phyloP scores from a whole-genome alignment of 2,888 invertebrate genomes.

The Patella caerulea region DNA sequence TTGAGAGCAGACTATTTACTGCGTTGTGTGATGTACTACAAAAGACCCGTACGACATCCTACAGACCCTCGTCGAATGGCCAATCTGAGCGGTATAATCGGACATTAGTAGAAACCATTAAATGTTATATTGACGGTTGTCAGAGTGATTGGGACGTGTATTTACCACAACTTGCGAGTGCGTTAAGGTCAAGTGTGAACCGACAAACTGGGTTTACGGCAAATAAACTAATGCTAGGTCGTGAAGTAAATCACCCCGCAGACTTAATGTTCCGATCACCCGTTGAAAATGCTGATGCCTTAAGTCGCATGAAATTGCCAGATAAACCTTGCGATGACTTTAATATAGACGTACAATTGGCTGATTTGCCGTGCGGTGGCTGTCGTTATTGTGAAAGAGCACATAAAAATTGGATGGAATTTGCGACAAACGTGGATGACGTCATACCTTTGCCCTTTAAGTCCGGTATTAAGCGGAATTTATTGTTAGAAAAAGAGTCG shows the following conservation, averaged over 20 bases:
- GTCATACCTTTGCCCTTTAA: too few species aligned
- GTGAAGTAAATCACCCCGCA: constrained; percentile 17
- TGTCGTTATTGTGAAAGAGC: too few species aligned
- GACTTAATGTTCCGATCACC: too few species aligned
- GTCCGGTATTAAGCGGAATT: too few species aligned
- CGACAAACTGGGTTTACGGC: constrained; percentile 31
- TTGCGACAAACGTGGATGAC: too few species aligned
- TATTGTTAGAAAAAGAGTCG: too few species aligned
- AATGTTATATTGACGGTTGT: neutral
- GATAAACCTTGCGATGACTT: neutral
- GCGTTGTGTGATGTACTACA: neutral
- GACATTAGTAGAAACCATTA: constrained; percentile 1
- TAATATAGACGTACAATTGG: neutral
- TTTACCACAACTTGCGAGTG: constrained; percentile 29
- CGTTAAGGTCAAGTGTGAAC: constrained; percentile 27
- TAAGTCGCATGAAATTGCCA: neutral
- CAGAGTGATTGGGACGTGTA: constrained; percentile 25
- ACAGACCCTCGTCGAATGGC: constrained; percentile 7
- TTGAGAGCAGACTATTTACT: too few species aligned
- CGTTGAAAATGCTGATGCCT: neutral
- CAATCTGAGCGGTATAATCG: constrained; percentile 14
- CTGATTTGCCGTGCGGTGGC: neutral
- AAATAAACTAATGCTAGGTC: constrained; percentile 34
- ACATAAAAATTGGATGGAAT: too few species aligned
- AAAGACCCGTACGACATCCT: neutral